A percentile compares a stretch with the other conserved stretches of the same genome.
Conservation (phyloP, 2,888 invertebrate species). For the Trimorus sp. region DNA sequence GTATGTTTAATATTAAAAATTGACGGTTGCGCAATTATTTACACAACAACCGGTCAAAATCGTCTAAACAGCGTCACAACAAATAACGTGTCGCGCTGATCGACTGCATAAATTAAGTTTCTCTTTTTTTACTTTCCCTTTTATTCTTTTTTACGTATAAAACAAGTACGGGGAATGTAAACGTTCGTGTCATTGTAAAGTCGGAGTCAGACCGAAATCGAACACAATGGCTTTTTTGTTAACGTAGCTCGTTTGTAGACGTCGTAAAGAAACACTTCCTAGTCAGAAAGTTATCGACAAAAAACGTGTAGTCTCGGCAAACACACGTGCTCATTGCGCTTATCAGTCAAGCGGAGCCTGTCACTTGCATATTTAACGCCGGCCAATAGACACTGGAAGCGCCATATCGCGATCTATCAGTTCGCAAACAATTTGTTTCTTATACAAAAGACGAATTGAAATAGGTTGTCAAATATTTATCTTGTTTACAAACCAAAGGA, state of each 20-base stretch:
- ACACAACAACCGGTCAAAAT: no score
- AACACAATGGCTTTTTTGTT: slow-evolving; percentile 1
- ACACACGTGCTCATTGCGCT: slow-evolving; percentile 51
- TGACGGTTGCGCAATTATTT: no score
- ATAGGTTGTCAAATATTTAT: slow-evolving; percentile 42
- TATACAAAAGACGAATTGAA: slow-evolving; percentile 35
- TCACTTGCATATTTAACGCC: slow-evolving; percentile 37
- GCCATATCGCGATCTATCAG: slow-evolving; percentile 44
- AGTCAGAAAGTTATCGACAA: slow-evolving; percentile 27
- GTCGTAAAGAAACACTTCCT: slow-evolving; percentile 22
- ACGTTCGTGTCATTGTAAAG: no score
- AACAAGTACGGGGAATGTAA: no score
- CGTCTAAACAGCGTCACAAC: no score
- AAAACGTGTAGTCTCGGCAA: slow-evolving; percentile 50
- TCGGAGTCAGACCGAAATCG: no score
- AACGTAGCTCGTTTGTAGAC: slow-evolving; percentile 25
- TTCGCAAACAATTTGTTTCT: slow-evolving; percentile 25
- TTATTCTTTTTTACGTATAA: no score
- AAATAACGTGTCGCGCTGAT: no score
- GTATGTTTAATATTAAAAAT: slow-evolving; percentile 17
- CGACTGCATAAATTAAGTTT: no score
- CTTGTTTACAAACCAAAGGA: slow-evolving; percentile 30
- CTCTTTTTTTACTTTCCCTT: no score
- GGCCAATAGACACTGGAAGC: slow-evolving; percentile 38
- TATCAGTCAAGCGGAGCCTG: slow-evolving; percentile 50